Evolutionary conservation across 92 coral and sea anemone species (phyloP).

Genomic region (Zoanthus sociatus): DNA sequence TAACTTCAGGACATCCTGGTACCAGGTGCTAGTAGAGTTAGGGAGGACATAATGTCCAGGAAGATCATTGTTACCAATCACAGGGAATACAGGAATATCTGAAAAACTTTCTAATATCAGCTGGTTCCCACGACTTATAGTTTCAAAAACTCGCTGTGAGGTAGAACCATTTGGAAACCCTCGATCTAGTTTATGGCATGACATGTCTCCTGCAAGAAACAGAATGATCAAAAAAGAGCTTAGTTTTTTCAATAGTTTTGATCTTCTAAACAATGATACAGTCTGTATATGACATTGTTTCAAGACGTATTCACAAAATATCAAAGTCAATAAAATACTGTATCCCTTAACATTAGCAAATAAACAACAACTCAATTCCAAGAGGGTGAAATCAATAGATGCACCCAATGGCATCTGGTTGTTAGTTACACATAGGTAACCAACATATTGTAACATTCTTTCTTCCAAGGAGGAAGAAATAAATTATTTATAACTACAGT

Average conservation of each 20-base stretch:
- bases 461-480: no score
- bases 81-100: slow-evolving; percentile 82
- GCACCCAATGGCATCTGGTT: no score
- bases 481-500: no score
- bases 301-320: no score
- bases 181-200: slow-evolving; percentile 69
- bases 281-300: no score
- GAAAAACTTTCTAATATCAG: slow-evolving; percentile 66
- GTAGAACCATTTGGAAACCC: slow-evolving; percentile 60
- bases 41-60: slow-evolving; percentile 93
- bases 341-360: no score
- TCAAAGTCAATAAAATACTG: no score
- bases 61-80: slow-evolving; percentile 93
- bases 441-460: no score
- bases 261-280: no score
- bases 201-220: slow-evolving; percentile 76
- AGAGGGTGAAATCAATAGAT: no score
- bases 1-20: slow-evolving; percentile 63
- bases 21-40: slow-evolving; percentile 71
- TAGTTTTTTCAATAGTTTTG: not conserved
- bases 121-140: slow-evolving; percentile 52
- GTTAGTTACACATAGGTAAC: no score
- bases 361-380: no score
- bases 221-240: not conserved
- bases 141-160: slow-evolving; percentile 64